A percentile compares a stretch with the other conserved stretches of the same genome.
Conservation (phyloP, 2,888 invertebrate species). For the Bembecia ichneumoniformis region DNA sequence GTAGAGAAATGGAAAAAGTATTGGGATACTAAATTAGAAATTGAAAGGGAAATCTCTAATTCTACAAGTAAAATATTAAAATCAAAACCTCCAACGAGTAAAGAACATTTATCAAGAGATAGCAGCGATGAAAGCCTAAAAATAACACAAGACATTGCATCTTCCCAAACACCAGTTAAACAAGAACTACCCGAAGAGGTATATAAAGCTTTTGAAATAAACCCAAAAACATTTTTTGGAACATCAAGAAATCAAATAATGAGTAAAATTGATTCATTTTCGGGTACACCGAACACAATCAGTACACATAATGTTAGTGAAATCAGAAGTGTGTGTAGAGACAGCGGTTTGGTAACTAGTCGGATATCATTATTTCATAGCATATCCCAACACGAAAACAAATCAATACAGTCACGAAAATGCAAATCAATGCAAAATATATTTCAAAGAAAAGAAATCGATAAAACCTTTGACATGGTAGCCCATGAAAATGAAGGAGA, state of each 20-base stretch:
- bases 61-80: neutral
- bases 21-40: conserved; percentile 54
- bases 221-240: conserved; percentile 63
- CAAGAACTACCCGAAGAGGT: conserved; percentile 62
- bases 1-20: conserved; percentile 59
- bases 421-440: conserved; percentile 47
- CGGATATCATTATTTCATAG: conserved; percentile 60
- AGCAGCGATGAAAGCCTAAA: conserved; percentile 9
- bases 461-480: neutral
- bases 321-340: conserved; percentile 30
- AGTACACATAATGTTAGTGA: conserved; percentile 25
- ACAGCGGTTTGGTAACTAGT: conserved; percentile 62
- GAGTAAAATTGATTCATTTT: conserved; percentile 59
- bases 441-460: conserved; percentile 25
- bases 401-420: conserved; percentile 34
- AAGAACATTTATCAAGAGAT: conserved; percentile 6
- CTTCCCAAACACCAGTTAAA: conserved; percentile 24
- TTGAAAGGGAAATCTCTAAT: conserved; percentile 20
- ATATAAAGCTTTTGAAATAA: conserved; percentile 64
- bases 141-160: neutral
- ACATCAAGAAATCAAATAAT: conserved; percentile 61
- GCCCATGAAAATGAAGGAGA: neutral
- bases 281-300: conserved; percentile 38
- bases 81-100: conserved; percentile 18
- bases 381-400: conserved; percentile 49